These are phyloP conservation scores for Nestor notabilis DNA, from an alignment of 2,113 vertebrate species.

Conservation along the genomic window DNA sequence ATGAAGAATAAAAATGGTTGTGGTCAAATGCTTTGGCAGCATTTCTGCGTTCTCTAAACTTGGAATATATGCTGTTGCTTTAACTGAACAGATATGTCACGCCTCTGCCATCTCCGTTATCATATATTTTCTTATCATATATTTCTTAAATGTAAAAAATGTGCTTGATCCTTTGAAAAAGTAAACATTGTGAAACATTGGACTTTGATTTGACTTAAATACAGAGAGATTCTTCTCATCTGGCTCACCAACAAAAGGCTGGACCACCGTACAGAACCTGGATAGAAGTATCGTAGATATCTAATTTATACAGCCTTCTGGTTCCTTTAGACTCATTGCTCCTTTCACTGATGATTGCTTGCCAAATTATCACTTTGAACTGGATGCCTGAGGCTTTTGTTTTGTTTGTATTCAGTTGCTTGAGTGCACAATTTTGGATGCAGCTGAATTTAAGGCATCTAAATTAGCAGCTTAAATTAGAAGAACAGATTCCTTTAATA, in stretches of 20 bases:
- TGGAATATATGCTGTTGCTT: not conserved
- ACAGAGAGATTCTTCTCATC: not conserved
- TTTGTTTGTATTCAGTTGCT: not conserved
- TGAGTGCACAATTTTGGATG: not conserved
- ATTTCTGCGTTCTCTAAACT: not conserved
- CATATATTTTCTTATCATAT: not conserved
- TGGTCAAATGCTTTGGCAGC: not conserved
- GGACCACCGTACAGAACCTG: not conserved
- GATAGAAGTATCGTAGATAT: not conserved
- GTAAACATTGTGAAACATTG: not conserved
- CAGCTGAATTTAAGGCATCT: not conserved
- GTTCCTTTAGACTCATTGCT: not conserved
- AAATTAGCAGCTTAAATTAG: not conserved
- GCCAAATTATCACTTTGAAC: not conserved
- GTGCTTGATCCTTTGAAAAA: not conserved
- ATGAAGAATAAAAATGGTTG: not conserved
- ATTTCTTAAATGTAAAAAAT: slow-evolving; percentile 14
- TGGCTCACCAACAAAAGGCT: not conserved
- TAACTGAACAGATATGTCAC: not conserved
- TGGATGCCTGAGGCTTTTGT: not conserved
- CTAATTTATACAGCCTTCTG: not conserved
- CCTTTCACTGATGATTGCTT: not conserved
- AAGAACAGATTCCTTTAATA: not conserved
- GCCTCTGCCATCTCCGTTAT: not conserved
- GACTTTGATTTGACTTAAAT: not conserved